Base-by-base conservation (phyloP, 37 sponge, comb jelly and placozoan genomes). In the Spongilla lacustris region DNA sequence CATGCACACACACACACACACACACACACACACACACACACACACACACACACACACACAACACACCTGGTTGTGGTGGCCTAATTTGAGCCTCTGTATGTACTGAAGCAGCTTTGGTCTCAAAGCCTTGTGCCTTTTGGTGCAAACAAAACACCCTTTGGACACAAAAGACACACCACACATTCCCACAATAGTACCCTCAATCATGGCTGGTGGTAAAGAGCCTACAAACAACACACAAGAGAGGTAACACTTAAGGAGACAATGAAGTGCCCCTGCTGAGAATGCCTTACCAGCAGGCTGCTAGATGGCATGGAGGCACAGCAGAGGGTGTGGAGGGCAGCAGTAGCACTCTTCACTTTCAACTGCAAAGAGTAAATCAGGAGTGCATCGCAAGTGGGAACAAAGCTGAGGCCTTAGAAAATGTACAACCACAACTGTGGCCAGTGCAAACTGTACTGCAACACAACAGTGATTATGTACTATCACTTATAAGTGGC, bases 171-270 rank as follows among this genome's bases (percentile, higher is more conserved):
- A n/a, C n/a, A n/a, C n/a, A n/a, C n/a, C 25, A 46, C 28, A 27
- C 67, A 79, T 1, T 1, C 73, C 1, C 46, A 35, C 38, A 31
- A 23, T 13, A 30, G 30, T 70, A 91, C 92, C 85, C 14, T 77
- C 78, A 67, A 87, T 69, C 73, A 90, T 0, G 94, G 94, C 74
- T 94, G 94, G 78, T 72, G 76, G 36, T 94, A 93, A 5, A 86
- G 86, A 23, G 90, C 78, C 90, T 88, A 38, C 19, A 12, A 14
- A 46, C 28, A 71, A 37, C 28, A 41, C 37, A 25, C 23, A 29
- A 77, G 19, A 23, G 5, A 49, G 6, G 24, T 23, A 37, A 19
- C 78, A 48, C 27, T 48, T 48, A 35, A 37, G 41, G 25, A 76
- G 25, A 80, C n/a, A n/a, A n/a, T n/a, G n/a, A n/a, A n/a, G n/a